phyloP scores from a whole-genome alignment of 37 sponge, comb jelly and placozoan genomes.

The Petrosia ficiformis region DNA sequence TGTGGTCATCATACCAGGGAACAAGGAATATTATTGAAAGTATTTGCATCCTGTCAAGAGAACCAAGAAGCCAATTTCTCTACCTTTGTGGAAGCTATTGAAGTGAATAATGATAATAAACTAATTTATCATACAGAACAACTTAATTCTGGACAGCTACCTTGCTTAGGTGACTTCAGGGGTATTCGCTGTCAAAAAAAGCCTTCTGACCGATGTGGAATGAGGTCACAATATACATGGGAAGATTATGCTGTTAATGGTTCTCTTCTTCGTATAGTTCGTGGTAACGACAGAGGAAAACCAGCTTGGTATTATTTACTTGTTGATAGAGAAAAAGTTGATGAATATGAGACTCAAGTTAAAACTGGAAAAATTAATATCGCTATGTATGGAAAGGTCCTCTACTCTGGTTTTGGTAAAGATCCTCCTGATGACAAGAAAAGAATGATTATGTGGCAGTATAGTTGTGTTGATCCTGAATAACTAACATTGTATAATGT shows the following conservation, averaged over 20 bases:
- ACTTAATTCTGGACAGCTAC: not conserved
- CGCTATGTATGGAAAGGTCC: slow-evolving; percentile 8
- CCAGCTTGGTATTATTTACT: not conserved
- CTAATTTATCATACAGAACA: too few species aligned
- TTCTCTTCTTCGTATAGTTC: not conserved
- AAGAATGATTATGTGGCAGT: too few species aligned
- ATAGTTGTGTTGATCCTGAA: too few species aligned
- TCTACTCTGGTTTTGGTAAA: slow-evolving; percentile 1
- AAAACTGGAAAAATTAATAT: too few species aligned
- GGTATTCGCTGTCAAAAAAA: not conserved
- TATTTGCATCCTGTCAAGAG: slow-evolving; percentile 14
- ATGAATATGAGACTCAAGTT: not conserved
- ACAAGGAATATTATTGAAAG: slow-evolving; percentile 37
- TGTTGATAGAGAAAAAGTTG: not conserved
- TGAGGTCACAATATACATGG: not conserved
- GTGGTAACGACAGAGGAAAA: not conserved
- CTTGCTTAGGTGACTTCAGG: not conserved
- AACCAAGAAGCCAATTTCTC: slow-evolving; percentile 18
- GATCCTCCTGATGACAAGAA: slow-evolving; percentile 7
- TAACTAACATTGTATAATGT: not conserved
- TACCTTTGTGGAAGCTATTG: too few species aligned
- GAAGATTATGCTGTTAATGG: not conserved
- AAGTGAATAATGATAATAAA: too few species aligned
- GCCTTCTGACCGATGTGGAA: not conserved
- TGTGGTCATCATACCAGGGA: slow-evolving; percentile 50